A percentile compares a stretch with the other conserved stretches of the same genome.
phyloP scores from a whole-genome alignment of 1,140 invertebrate genomes.

The Proctacanthus coquilletti region DNA sequence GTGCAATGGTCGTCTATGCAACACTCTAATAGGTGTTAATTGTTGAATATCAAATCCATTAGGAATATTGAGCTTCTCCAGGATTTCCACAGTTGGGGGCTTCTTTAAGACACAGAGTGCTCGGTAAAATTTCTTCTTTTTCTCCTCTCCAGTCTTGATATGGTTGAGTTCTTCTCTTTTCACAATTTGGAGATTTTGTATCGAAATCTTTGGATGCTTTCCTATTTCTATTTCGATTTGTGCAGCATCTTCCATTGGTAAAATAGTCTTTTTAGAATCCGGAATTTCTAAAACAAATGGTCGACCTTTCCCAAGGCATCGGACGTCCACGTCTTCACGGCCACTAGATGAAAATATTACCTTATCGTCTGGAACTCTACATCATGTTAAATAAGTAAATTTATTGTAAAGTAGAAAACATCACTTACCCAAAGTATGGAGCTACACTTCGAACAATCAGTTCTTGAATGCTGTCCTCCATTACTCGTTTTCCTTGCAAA shows the following conservation, averaged over 20 bases:
- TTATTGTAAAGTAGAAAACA: constrained; percentile 10
- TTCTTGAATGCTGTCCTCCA: constrained; percentile 82
- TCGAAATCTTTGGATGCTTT: constrained; percentile 38
- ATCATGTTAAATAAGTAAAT: constrained; percentile 7
- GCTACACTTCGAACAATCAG: constrained; percentile 52
- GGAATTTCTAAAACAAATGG: constrained; percentile 75
- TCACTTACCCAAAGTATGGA: constrained; percentile 31
- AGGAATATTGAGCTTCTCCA: constrained; percentile 38
- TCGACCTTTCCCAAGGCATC: constrained; percentile 69
- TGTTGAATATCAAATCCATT: constrained; percentile 43
- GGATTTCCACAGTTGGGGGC: constrained; percentile 32
- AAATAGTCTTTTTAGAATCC: constrained; percentile 43
- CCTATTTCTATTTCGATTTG: constrained; percentile 48
- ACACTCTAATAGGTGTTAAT: constrained; percentile 68
- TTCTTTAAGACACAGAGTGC: constrained; percentile 49
- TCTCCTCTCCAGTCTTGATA: constrained; percentile 75
- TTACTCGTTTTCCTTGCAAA: constrained; percentile 61
- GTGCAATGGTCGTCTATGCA: constrained; percentile 62
- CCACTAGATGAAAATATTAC: constrained; percentile 76
- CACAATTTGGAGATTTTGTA: constrained; percentile 49
- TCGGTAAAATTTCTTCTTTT: constrained; percentile 69
- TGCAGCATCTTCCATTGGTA: constrained; percentile 24
- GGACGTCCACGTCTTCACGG: constrained; percentile 81
- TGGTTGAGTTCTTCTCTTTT: constrained; percentile 47
- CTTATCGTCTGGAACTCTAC: constrained; percentile 10